Percentiles rank a stretch among this genome's conserved stretches.
phyloP scores from a whole-genome alignment of 1,140 invertebrate species.

The Drosophila ananassae region DNA sequence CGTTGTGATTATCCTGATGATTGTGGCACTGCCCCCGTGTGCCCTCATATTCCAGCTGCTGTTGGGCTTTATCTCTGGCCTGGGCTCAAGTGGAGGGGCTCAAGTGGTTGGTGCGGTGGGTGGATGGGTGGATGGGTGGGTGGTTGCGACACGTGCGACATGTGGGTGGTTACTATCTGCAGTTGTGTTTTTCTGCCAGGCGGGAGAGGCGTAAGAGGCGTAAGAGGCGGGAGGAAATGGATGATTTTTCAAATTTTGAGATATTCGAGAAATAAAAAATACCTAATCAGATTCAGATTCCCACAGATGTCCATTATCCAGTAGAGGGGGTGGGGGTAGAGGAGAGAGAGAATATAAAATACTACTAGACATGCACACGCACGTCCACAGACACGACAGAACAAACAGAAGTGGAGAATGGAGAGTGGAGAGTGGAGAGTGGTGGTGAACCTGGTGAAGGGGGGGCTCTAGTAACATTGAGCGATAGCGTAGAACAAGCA shows the following conservation, averaged over 20 bases:
- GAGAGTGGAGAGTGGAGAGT: neutral
- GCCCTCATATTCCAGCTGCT: constrained; percentile 11
- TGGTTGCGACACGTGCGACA: constrained; percentile 51
- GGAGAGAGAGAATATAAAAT: neutral
- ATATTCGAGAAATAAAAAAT: too few relatives aligned
- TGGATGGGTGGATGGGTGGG: constrained; percentile 3
- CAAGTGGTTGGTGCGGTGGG: constrained; percentile 4
- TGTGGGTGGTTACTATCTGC: constrained; percentile 30
- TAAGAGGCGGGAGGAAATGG: too few relatives aligned
- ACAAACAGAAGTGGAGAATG: neutral
- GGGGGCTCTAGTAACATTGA: constrained; percentile 14
- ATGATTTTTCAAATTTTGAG: too few relatives aligned
- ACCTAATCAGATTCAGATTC: too few relatives aligned
- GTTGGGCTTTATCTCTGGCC: constrained; percentile 34
- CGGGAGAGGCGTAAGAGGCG: too few relatives aligned
- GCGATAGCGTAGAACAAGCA: constrained; percentile 30
- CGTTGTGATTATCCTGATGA: constrained; percentile 73
- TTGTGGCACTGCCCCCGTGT: constrained; percentile 39
- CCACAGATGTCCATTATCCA: too few relatives aligned
- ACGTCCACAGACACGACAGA: neutral
- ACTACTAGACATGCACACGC: constrained; percentile 3
- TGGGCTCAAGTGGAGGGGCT: constrained; percentile 20
- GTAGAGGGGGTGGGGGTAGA: too few relatives aligned
- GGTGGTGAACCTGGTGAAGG: neutral
- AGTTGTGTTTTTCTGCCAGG: too few relatives aligned